These are phyloP conservation scores for Caligus rogercresseyi DNA, from an alignment of 1,140 invertebrate genomes.

Conservation along the genomic window DNA sequence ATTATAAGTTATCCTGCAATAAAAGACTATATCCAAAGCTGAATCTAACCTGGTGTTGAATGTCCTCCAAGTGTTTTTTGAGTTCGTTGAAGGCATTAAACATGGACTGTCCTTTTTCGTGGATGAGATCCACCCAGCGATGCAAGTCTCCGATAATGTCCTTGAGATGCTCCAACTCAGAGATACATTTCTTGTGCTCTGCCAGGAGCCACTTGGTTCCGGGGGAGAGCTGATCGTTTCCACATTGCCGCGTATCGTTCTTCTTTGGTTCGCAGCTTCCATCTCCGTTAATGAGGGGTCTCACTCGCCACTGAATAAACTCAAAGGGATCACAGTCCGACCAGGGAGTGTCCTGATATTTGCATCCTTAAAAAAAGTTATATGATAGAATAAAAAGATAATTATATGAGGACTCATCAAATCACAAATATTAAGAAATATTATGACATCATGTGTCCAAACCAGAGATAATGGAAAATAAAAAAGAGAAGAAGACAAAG, in stretches of 20 bases:
- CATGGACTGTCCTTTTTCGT: conserved; percentile 1
- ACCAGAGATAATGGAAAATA: no score
- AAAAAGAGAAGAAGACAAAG: no score
- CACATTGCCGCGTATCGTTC: neutral
- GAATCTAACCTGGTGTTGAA: neutral
- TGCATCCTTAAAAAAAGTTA: neutral
- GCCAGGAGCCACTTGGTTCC: conserved; percentile 1
- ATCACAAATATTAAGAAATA: no score
- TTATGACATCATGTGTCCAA: no score
- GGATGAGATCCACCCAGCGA: conserved; percentile 1
- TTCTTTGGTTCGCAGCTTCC: neutral
- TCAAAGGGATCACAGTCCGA: conserved; percentile 8
- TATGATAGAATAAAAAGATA: neutral
- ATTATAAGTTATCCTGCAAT: neutral
- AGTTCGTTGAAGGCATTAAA: conserved; percentile 3
- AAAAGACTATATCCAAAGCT: neutral
- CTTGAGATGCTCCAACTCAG: conserved; percentile 5
- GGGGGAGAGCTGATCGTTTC: neutral
- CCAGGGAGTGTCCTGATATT: conserved; percentile 1
- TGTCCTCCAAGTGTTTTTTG: conserved; percentile 6
- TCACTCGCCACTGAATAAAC: neutral
- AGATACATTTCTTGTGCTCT: conserved; percentile 2
- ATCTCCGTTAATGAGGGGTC: neutral
- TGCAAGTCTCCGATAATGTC: neutral
- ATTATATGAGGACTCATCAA: neutral